Conservation (phyloP, 2,113 vertebrate species). For the Calonectris borealis region DNA sequence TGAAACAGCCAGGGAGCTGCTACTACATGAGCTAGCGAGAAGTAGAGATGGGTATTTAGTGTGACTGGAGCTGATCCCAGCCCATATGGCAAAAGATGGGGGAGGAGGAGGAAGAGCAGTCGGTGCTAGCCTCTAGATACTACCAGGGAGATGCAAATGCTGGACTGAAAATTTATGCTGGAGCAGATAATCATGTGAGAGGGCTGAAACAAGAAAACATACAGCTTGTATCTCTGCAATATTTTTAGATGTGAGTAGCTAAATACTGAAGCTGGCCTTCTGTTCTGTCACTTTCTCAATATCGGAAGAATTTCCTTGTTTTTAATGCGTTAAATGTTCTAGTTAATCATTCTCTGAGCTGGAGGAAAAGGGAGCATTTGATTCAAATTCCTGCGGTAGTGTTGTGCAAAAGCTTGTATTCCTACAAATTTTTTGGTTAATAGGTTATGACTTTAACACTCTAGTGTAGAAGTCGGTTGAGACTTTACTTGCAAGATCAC, state of each 20-base stretch:
- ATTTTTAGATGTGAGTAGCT: constrained; percentile 29
- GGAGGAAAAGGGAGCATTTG: neutral
- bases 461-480: neutral
- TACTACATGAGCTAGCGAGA: neutral
- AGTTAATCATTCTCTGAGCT: neutral
- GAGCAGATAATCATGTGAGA: constrained; percentile 23
- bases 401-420: neutral
- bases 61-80: constrained; percentile 38
- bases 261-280: constrained; percentile 5
- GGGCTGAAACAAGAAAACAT: constrained; percentile 23
- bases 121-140: neutral
- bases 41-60: neutral
- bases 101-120: constrained; percentile 7
- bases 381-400: neutral
- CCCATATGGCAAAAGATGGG: neutral
- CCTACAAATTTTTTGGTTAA: neutral
- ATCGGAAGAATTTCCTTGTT: neutral
- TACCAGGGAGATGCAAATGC: neutral
- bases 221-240: neutral
- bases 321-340: neutral
- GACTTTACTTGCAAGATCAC: neutral
- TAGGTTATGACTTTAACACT: neutral
- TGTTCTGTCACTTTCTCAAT: neutral
- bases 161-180: neutral
- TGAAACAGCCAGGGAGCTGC: neutral